Conservation (phyloP, 1,140 invertebrate genomes). For the Pseudoatta argentina region DNA sequence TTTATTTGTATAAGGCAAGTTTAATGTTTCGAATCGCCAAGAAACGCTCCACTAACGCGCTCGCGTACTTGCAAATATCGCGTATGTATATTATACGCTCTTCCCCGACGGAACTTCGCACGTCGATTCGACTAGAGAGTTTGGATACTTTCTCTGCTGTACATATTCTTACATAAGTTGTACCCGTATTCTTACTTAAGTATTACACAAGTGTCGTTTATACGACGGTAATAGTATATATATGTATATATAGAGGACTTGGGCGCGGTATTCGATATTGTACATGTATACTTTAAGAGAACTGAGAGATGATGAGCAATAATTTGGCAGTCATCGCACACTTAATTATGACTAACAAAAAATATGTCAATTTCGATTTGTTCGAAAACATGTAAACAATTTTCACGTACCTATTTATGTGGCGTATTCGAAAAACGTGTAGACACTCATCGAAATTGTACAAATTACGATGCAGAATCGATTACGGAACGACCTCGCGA, state of each 20-base stretch:
- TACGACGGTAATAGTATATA: not conserved
- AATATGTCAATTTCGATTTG: not conserved
- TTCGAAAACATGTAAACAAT: not conserved
- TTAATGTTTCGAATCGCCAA: conserved; percentile 55
- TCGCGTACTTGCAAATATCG: conserved; percentile 40
- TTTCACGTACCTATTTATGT: not conserved
- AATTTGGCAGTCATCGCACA: not conserved
- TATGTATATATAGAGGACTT: too few relatives aligned
- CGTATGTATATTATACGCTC: not conserved
- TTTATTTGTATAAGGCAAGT: conserved; percentile 51
- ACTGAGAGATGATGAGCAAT: not conserved
- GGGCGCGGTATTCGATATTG: not conserved
- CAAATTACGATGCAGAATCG: conserved; percentile 13
- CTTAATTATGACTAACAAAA: not conserved
- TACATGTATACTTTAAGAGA: not conserved
- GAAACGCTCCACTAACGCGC: conserved; percentile 26
- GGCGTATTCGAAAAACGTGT: too few relatives aligned
- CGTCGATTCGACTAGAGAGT: conserved; percentile 2
- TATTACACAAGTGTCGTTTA: conserved; percentile 3
- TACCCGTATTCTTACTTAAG: conserved; percentile 1
- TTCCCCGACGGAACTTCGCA: conserved; percentile 11
- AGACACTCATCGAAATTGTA: not conserved
- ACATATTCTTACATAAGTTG: not conserved
- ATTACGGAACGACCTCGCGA: not conserved
- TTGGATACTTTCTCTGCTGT: conserved; percentile 25